A percentile compares a stretch with the other conserved stretches of the same genome.
phyloP scores from a whole-genome alignment of 2,113 vertebrate species.

The Melanotaenia duboulayi region DNA sequence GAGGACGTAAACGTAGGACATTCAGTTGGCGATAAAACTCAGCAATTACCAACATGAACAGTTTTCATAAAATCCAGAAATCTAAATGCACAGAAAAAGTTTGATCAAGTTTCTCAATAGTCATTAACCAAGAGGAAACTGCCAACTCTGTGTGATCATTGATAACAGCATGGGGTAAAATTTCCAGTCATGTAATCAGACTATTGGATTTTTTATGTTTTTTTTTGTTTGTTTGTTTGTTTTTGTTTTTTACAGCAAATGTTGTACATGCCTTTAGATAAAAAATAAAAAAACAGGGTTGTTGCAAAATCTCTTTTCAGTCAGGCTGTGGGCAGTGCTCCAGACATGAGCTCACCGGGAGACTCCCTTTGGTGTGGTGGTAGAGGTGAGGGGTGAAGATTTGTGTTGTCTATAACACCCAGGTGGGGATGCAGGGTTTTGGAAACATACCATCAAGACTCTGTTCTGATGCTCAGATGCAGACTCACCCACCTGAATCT shows the following conservation, averaged over 20 bases:
- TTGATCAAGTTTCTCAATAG: too few species aligned
- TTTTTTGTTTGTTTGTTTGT: background rate
- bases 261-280: too few species aligned
- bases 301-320: slow-evolving; percentile 13
- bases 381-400: slow-evolving; percentile 20
- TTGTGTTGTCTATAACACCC: slow-evolving; percentile 49
- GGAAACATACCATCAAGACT: slow-evolving; percentile 4
- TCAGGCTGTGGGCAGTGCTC: slow-evolving; percentile 33
- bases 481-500: slow-evolving; percentile 13
- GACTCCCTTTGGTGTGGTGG: slow-evolving; percentile 51
- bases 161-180: background rate
- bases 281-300: background rate
- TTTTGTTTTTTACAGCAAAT: background rate
- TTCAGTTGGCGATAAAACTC: too few species aligned
- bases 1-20: too few species aligned
- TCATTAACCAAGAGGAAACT: too few species aligned
- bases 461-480: background rate
- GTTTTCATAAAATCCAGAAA: too few species aligned
- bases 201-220: background rate
- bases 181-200: background rate
- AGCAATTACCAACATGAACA: too few species aligned
- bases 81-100: too few species aligned
- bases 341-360: slow-evolving; percentile 71
- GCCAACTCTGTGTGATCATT: background rate
- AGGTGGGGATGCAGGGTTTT: slow-evolving; percentile 35